Conservation (phyloP, 2,797 vertebrate genomes). For the Gymnopithys bicolor region DNA sequence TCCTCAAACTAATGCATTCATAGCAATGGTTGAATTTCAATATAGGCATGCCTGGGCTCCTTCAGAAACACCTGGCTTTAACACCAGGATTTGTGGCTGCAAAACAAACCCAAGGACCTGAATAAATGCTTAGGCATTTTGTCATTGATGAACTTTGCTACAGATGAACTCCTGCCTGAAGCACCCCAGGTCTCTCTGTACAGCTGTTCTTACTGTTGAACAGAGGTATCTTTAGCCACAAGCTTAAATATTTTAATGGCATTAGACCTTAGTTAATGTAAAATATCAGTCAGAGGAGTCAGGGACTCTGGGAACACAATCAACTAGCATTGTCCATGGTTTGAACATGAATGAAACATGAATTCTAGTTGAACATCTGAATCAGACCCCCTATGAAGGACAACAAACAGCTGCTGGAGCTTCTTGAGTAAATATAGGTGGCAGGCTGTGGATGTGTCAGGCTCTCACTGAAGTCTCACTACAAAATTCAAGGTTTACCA, state of each 20-base stretch:
- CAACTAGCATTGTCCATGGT: neutral
- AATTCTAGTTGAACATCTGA: neutral
- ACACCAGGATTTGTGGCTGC: neutral
- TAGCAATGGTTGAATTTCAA: neutral
- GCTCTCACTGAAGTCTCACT: neutral
- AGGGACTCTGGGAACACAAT: neutral
- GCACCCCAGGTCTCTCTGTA: neutral
- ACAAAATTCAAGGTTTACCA: neutral
- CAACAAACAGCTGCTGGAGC: neutral
- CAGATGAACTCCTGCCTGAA: neutral
- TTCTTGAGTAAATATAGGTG: neutral
- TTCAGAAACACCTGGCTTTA: neutral
- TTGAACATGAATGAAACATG: fast-evolving
- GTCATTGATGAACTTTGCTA: neutral
- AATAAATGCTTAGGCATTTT: neutral
- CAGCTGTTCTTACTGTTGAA: neutral
- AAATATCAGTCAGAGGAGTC: neutral
- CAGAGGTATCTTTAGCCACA: neutral
- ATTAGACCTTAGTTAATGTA: neutral
- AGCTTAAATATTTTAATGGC: neutral
- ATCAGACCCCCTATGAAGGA: neutral
- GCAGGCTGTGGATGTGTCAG: neutral
- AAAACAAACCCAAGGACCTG: neutral
- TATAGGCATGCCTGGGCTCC: neutral
- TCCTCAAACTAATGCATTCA: neutral